phyloP scores from a whole-genome alignment of 2,888 invertebrate species.

The Chymomyza caudatula region DNA sequence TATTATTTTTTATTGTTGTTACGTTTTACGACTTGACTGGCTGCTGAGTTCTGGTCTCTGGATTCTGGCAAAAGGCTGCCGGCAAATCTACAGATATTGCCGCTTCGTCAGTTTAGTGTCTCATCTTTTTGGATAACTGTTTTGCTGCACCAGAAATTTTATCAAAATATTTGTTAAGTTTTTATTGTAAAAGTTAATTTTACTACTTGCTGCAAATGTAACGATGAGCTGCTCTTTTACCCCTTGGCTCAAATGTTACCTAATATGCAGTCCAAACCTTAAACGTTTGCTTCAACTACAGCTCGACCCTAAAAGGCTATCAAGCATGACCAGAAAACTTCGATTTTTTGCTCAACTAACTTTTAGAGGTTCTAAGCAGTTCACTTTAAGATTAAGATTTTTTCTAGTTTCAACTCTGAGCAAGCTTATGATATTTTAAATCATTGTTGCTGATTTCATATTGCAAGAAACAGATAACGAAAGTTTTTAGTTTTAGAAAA shows the following conservation, averaged over 20 bases:
- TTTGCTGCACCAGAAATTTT: slow-evolving; percentile 34
- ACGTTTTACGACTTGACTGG: slow-evolving; percentile 60
- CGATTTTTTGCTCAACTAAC: too few relatives aligned
- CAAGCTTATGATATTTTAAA: too few relatives aligned
- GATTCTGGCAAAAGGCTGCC: slow-evolving; percentile 21
- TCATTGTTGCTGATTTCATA: too few relatives aligned
- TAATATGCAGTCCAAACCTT: not conserved
- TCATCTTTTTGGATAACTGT: slow-evolving; percentile 33
- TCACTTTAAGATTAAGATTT: too few relatives aligned
- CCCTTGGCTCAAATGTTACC: not conserved
- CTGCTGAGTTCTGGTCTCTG: not conserved
- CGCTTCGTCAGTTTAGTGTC: slow-evolving; percentile 38
- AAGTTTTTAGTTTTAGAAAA: too few relatives aligned
- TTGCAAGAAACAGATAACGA: too few relatives aligned
- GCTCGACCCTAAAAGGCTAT: not conserved
- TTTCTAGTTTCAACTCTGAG: too few relatives aligned
- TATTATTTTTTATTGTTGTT: slow-evolving; percentile 71
- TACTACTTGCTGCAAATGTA: slow-evolving; percentile 30
- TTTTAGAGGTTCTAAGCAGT: too few relatives aligned
- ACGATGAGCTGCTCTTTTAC: not conserved
- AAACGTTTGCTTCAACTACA: not conserved
- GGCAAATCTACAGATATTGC: slow-evolving; percentile 52
- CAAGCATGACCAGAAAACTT: too few relatives aligned
- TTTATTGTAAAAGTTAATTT: slow-evolving; percentile 53
- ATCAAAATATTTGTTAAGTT: slow-evolving; percentile 50